Evolutionary conservation across 2,797 vertebrate species (phyloP).

Genomic region (Onychomys torridus): DNA sequence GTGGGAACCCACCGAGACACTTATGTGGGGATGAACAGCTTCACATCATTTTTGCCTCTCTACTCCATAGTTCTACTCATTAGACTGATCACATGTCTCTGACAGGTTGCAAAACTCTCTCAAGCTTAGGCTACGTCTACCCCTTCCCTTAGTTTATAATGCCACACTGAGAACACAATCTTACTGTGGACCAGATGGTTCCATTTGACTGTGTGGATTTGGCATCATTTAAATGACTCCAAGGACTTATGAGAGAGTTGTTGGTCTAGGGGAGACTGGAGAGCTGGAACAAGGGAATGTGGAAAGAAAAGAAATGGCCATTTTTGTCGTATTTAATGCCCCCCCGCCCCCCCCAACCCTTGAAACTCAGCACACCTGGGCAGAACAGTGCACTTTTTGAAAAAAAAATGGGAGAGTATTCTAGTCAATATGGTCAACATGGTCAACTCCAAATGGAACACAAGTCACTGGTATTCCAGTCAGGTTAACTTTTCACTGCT

Average conservation of each 20-base stretch:
- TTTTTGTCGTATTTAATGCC: slow-evolving; percentile 7
- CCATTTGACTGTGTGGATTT: slow-evolving; percentile 47
- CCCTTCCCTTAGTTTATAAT: slow-evolving; percentile 30
- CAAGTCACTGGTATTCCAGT: not conserved
- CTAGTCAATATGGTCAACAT: not conserved
- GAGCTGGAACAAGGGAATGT: not conserved
- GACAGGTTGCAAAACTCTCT: slow-evolving; percentile 42
- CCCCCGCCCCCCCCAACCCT: fast-evolving
- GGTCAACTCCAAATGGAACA: not conserved
- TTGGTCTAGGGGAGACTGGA: slow-evolving; percentile 25
- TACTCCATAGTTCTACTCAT: not conserved
- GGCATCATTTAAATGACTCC: slow-evolving; percentile 41
- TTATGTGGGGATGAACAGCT: not conserved
- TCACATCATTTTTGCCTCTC: not conserved
- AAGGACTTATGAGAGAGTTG: slow-evolving; percentile 2
- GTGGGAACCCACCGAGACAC: not conserved
- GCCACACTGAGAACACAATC: not conserved
- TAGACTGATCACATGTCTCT: not conserved
- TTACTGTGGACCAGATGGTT: slow-evolving; percentile 61
- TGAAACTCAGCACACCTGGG: not conserved
- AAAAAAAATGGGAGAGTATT: not conserved
- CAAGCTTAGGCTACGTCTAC: not conserved
- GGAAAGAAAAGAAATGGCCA: slow-evolving; percentile 6
- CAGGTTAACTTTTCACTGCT: not conserved
- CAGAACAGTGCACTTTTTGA: not conserved